Base-by-base conservation (phyloP, 1,140 invertebrate species). In the Bilobella aurantiaca region DNA sequence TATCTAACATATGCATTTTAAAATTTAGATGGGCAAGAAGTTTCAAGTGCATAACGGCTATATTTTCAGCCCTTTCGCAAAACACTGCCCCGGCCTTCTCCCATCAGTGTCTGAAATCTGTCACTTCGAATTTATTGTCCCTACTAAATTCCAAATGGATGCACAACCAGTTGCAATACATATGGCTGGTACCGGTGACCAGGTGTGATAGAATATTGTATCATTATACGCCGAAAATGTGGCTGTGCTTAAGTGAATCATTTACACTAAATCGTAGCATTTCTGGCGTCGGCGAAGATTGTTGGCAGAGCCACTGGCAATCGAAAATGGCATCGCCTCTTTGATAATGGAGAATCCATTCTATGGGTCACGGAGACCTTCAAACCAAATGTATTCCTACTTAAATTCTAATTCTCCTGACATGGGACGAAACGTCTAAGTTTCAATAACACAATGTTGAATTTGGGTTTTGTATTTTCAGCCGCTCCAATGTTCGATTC, bases 321-420 rank as follows among this genome's bases (percentile, higher is more conserved):
- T 91, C 77, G 88, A 96, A 76, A 82, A 84, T 56, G 91, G 91
- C 16, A 94, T 99, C 72, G 93, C 86, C 57, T 92, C 95, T 1
- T 88, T 99, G 53, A 85, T 99, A 68, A 77, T 99, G 64, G 95
- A 98, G 82, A 99, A 98, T 82, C 96, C 96, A 47, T 99, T 93
- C 80, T 99, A 96, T 82, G 94, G 94, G 30, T 75, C 85, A 0
- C 82, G 96, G 69, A 98, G 96, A 81, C 96, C 96, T 5, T 86
- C 86, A 73, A 84, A 91, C 75, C 93, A 96, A 85, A 79, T 87
- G 89, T 93, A 84, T 46, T 64, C 1, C 21, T 28, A 49, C 14
- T 59, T 58, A 60, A 34, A 61, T 34, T 65, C 42, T 58, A n/a
- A n/a, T n/a, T n/a, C n/a, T n/a, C n/a, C n/a, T n/a, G n/a, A n/a